These are phyloP conservation scores for Cyanoramphus novaezelandiae DNA, from an alignment of 2,113 vertebrate genomes.

Conservation along the genomic window DNA sequence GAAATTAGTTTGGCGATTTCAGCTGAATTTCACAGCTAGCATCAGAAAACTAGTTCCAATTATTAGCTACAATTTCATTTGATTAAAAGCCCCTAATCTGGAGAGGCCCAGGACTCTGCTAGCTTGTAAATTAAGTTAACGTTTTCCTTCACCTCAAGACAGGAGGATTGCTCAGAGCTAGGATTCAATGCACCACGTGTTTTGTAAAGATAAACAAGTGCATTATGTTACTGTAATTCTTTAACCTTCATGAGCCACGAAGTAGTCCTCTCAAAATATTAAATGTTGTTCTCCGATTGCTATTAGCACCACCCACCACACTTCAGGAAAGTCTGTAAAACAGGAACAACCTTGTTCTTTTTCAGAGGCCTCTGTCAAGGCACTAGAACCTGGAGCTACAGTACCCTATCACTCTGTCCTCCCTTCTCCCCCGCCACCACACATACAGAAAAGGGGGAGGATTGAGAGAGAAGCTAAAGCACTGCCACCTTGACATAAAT, in stretches of 20 bases:
- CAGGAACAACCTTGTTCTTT: neutral
- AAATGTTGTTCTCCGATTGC: neutral
- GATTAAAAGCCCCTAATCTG: conserved; percentile 61
- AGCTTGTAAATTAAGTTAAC: conserved; percentile 64
- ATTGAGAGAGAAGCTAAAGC: neutral
- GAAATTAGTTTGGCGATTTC: conserved; percentile 48
- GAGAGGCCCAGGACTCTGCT: conserved; percentile 11
- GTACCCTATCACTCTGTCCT: neutral
- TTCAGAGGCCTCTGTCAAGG: neutral
- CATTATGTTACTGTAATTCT: conserved; percentile 15
- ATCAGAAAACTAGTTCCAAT: conserved; percentile 50
- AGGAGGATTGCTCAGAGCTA: conserved; percentile 50
- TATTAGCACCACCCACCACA: neutral
- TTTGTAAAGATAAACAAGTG: conserved; percentile 47
- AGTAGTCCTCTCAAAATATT: conserved; percentile 29
- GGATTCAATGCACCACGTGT: conserved; percentile 29
- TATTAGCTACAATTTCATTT: conserved; percentile 58
- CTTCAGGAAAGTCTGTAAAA: neutral
- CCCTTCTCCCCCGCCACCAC: too few species aligned
- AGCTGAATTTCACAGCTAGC: conserved; percentile 46
- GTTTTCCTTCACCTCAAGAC: conserved; percentile 57
- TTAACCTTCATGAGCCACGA: neutral
- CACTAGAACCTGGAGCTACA: neutral
- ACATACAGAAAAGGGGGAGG: neutral
- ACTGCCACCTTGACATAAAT: neutral